Conservation (phyloP, 2,113 vertebrate genomes). For the Chinchilla lanigera region DNA sequence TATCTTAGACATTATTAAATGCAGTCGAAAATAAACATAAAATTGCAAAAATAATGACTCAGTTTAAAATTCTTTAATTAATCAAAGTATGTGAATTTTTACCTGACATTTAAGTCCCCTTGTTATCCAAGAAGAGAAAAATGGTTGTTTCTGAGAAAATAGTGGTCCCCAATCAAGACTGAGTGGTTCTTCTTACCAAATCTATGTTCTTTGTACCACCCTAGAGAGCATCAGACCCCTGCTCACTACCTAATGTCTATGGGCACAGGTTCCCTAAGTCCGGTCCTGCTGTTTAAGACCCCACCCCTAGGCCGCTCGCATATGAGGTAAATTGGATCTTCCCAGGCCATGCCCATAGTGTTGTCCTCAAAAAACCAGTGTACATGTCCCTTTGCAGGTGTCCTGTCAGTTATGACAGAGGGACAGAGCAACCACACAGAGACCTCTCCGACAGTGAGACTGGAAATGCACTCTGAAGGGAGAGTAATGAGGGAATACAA, state of each 20-base stretch:
- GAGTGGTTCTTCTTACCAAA: neutral
- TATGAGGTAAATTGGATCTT: neutral
- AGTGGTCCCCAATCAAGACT: slow-evolving; percentile 36
- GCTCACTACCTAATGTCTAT: neutral
- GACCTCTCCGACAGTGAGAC: neutral
- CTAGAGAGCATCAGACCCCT: neutral
- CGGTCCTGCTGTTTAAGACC: neutral
- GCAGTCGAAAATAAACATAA: slow-evolving; percentile 23
- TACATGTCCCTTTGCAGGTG: neutral
- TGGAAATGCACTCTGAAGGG: slow-evolving; percentile 43
- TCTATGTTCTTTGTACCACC: neutral
- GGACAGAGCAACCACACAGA: slow-evolving; percentile 14
- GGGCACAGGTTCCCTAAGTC: accelerated
- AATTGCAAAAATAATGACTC: slow-evolving; percentile 11
- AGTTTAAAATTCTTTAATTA: slow-evolving; percentile 38
- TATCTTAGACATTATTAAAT: neutral
- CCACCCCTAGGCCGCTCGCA: neutral
- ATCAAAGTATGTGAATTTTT: slow-evolving; percentile 18
- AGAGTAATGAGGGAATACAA: slow-evolving; percentile 50
- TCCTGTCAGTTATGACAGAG: slow-evolving; percentile 17
- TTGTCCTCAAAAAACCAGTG: neutral
- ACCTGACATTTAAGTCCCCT: slow-evolving; percentile 1
- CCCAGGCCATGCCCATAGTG: neutral
- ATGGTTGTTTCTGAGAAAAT: neutral
- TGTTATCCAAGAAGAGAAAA: slow-evolving; percentile 40